Evolutionary conservation across 2,888 invertebrate species (phyloP), one percentile per base, ranked within the genome.

Genomic region (Tetragonula carbonaria): DNA sequence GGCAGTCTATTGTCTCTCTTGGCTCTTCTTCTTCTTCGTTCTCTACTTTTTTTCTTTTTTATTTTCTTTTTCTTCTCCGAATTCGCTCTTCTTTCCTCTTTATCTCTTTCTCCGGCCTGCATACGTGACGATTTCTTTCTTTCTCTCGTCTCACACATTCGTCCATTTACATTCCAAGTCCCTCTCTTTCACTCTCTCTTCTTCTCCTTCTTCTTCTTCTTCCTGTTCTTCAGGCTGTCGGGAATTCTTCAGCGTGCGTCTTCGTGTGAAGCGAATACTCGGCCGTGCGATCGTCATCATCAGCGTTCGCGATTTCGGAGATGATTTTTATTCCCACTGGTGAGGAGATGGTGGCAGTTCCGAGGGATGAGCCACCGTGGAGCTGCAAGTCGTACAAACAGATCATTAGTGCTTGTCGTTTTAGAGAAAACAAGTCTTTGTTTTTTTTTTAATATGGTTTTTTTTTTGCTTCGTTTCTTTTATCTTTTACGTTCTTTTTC

Each of bases 341-440:
- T 99, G 99, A 91, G 99, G 99, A 93, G 99, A 99, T 65, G 99
- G 99, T 94, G 99, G 99, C 95, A 99, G 96, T 96, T 99, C 99
- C 89, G 98, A 98, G 85, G 99, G 98, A 95, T 99, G 99, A 92
- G 99, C 99, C 95, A 99, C 98, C 93, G 98, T 97, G 93, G 99
- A 98, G 96, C 99, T 99, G 97, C 90, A 97, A 96, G 91, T 93
- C 83, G 90, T 86, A 88, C 80, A 84, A 91, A 86, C 68, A 88
- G 78, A 83, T 82, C 80, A 91, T 90, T 90, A 91, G 91, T 88
- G 79, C 72, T 79, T 83, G 74, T 59, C 59, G 67, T 67, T 85
- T 73, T 23, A 74, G 28, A 28, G 66, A 71, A 78, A 75, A 78
- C 57, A 18, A 71, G 57, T 71, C 45, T 72, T 62, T 67, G 65